Evolutionary conservation across 1,140 invertebrate species (phyloP).

Genomic region (Gryon sp.): DNA sequence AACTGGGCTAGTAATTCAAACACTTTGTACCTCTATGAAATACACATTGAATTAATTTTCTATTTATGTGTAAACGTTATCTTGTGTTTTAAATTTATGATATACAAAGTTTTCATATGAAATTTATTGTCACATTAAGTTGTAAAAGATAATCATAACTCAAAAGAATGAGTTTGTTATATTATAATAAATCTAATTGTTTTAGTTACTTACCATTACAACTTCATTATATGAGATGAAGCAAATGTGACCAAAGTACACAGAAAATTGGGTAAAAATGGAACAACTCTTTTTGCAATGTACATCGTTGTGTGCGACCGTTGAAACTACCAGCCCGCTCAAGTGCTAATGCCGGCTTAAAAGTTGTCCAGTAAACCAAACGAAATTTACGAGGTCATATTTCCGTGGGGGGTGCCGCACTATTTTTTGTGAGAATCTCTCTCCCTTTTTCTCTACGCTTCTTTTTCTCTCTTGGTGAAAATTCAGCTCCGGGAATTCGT

Average conservation of each 20-base stretch:
- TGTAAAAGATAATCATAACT: neutral
- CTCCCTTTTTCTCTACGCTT: no score
- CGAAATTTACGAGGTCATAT: constrained; percentile 65
- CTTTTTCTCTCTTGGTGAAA: neutral
- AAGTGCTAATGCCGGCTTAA: constrained; percentile 65
- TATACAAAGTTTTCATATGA: neutral
- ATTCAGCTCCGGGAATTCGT: constrained; percentile 35
- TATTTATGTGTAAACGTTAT: constrained; percentile 47
- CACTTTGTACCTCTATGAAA: constrained; percentile 51
- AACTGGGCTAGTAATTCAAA: constrained; percentile 42
- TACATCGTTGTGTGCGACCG: constrained; percentile 4
- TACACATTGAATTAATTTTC: constrained; percentile 47
- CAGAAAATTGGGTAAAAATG: no score
- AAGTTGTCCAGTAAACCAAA: constrained; percentile 58
- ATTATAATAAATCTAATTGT: no score
- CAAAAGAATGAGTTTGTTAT: no score
- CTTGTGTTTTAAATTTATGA: constrained; percentile 28
- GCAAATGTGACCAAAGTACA: no score
- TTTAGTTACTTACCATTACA: no score
- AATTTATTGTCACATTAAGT: constrained; percentile 16
- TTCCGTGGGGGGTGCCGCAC: constrained; percentile 9
- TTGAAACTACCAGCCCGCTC: constrained; percentile 21
- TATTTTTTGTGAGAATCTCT: no score
- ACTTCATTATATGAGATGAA: no score
- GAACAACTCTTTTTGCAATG: no score